A percentile compares a stretch with the other conserved stretches of the same genome.
Evolutionary conservation across 2,888 invertebrate species (phyloP).

Genomic region (Rhagonycha fulva): DNA sequence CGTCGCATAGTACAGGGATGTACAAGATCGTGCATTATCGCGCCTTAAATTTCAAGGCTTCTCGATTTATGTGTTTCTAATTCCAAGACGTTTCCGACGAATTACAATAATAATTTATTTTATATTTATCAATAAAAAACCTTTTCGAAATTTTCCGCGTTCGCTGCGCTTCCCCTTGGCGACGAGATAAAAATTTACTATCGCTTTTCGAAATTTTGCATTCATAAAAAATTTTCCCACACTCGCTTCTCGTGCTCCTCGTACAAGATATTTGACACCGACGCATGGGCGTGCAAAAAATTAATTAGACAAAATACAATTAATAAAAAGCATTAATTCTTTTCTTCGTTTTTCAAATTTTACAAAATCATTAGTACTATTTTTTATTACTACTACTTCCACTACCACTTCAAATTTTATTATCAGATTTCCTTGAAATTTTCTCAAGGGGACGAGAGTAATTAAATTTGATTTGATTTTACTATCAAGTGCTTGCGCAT

Average conservation of each 20-base stretch:
- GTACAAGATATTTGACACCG: background rate
- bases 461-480: background rate
- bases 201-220: background rate
- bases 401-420: background rate
- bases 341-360: background rate
- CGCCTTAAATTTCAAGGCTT: constrained; percentile 12
- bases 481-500: background rate
- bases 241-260: background rate
- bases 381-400: background rate
- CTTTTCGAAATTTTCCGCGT: background rate
- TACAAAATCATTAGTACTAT: background rate
- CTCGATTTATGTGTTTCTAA: background rate
- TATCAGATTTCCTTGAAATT: background rate
- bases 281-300: background rate
- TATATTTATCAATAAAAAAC: background rate
- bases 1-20: constrained; percentile 28
- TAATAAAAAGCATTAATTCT: background rate
- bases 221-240: background rate
- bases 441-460: background rate
- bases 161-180: background rate
- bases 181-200: background rate
- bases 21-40: constrained; percentile 19
- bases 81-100: background rate
- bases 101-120: background rate
- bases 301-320: background rate